Percentiles rank a stretch among this genome's conserved stretches.
These are phyloP conservation scores for Vesta saturnalis DNA, from an alignment of 2,888 invertebrate species.

Conservation along the genomic window DNA sequence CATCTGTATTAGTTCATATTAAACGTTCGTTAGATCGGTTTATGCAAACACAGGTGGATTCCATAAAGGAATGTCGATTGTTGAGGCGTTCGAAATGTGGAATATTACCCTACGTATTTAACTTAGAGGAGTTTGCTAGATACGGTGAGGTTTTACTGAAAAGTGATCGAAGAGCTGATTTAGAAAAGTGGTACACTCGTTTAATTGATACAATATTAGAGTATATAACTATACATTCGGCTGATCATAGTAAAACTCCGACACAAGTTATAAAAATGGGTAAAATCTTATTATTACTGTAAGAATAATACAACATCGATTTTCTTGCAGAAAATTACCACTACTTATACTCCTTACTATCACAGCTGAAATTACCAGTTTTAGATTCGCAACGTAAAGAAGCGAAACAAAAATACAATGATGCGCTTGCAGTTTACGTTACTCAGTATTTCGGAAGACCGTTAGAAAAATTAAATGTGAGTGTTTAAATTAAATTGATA, in stretches of 20 bases:
- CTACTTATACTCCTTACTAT: conserved; percentile 86
- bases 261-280: conserved; percentile 91
- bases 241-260: conserved; percentile 91
- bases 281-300: conserved; percentile 50
- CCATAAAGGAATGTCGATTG: conserved; percentile 81
- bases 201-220: conserved; percentile 86
- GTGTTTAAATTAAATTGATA: conserved; percentile 45
- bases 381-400: conserved; percentile 90
- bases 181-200: conserved; percentile 90
- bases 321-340: conserved; percentile 88
- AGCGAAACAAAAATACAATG: conserved; percentile 88
- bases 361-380: conserved; percentile 89
- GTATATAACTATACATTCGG: conserved; percentile 79
- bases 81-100: conserved; percentile 85
- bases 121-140: conserved; percentile 89
- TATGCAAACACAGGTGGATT: conserved; percentile 84
- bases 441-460: conserved; percentile 95
- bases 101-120: conserved; percentile 87
- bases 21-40: conserved; percentile 92
- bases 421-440: conserved; percentile 91
- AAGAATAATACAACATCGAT: background rate
- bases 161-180: conserved; percentile 86
- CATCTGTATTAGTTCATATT: conserved; percentile 85
- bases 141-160: conserved; percentile 90
- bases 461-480: conserved; percentile 88